These are phyloP conservation scores for Gobio gobio DNA, from an alignment of 2,113 vertebrate genomes.

Conservation along the genomic window DNA sequence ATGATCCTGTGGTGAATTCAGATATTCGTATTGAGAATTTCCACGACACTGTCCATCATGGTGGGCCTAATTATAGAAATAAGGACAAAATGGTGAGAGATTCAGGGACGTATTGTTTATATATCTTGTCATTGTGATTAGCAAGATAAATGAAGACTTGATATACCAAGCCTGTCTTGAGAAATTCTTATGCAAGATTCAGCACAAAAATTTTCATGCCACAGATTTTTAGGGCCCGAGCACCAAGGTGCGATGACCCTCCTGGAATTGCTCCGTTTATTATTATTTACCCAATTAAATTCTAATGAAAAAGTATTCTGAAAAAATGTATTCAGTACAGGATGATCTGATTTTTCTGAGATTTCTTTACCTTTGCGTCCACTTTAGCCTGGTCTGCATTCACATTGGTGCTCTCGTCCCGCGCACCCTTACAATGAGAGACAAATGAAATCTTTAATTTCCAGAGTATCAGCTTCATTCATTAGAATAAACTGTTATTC, in stretches of 20 bases:
- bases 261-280: no score
- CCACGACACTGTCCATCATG: no score
- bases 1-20: no score
- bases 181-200: no score
- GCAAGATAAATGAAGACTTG: no score
- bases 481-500: background rate
- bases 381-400: slow-evolving; percentile 67
- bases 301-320: background rate
- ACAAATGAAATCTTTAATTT: slow-evolving; percentile 4
- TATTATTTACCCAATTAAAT: no score
- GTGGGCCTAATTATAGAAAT: background rate
- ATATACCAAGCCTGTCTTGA: no score
- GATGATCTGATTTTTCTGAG: background rate
- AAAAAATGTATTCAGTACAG: background rate
- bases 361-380: slow-evolving; percentile 72
- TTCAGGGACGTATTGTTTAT: background rate
- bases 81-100: background rate
- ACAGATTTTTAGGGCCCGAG: background rate
- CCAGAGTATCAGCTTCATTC: background rate
- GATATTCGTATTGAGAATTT: no score
- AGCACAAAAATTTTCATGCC: background rate
- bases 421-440: slow-evolving; percentile 64
- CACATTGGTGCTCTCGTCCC: slow-evolving; percentile 67
- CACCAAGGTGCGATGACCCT: no score
- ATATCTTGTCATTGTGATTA: no score